Conservation (phyloP, 2,797 vertebrate genomes). For the Aldrovandia affinis region DNA sequence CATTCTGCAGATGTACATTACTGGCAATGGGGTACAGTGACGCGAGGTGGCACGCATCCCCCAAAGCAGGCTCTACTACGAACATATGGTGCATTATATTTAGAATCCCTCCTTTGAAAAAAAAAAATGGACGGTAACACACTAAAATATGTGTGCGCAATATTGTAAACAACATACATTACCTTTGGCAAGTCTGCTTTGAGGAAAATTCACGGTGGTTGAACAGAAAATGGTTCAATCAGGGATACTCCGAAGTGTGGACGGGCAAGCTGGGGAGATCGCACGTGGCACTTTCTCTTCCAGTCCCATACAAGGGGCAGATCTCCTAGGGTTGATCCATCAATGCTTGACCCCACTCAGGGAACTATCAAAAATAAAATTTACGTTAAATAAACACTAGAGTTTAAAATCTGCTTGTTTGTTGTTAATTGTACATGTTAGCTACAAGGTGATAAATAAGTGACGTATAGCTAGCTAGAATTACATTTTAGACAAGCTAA, state of each 20-base stretch:
- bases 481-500: neutral
- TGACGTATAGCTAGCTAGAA: neutral
- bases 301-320: constrained; percentile 63
- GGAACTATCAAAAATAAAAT: too few relatives aligned
- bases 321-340: constrained; percentile 34
- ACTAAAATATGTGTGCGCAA: neutral
- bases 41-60: neutral
- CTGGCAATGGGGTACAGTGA: neutral
- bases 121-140: neutral
- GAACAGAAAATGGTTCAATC: constrained; percentile 12
- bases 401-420: too few relatives aligned
- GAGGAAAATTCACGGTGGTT: neutral
- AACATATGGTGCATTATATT: neutral
- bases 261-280: constrained; percentile 29
- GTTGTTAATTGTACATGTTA: neutral
- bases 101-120: neutral
- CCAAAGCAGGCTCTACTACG: neutral
- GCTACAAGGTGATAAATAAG: neutral
- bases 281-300: constrained; percentile 68
- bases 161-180: constrained; percentile 10
- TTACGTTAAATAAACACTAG: too few relatives aligned
- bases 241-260: constrained; percentile 6
- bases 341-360: neutral
- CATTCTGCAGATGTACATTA: neutral
- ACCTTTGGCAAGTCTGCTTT: constrained; percentile 8